phyloP scores from a whole-genome alignment of 2,113 vertebrate species.

The Tretioscincus oriximinensis region DNA sequence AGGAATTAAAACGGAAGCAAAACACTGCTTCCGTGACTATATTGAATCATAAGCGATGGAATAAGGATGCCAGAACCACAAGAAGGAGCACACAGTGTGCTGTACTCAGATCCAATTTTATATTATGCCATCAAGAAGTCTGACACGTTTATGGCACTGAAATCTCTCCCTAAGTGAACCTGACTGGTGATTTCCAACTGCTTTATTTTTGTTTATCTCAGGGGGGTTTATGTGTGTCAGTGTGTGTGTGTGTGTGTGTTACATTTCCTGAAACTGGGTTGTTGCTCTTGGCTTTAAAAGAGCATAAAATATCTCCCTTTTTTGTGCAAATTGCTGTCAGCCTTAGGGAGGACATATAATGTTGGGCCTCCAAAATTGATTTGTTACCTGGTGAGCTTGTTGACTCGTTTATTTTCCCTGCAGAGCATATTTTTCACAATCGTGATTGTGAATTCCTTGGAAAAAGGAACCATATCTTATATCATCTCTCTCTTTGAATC shows the following conservation, averaged over 20 bases:
- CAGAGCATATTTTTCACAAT: neutral
- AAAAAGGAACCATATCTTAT: neutral
- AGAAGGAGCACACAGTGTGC: conserved; percentile 50
- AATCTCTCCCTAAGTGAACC: conserved; percentile 36
- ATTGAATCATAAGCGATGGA: neutral
- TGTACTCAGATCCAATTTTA: conserved; percentile 36
- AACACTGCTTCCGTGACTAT: too few species aligned
- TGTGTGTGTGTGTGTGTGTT: neutral
- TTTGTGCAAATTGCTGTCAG: conserved; percentile 34
- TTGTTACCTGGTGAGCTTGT: neutral
- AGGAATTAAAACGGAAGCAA: conserved; percentile 12
- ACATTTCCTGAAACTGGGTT: neutral
- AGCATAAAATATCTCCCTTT: conserved; percentile 12
- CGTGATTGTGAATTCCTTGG: neutral
- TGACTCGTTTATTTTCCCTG: neutral
- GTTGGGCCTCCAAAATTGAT: conserved; percentile 17
- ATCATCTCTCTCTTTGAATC: too few species aligned
- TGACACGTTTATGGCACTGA: conserved; percentile 39
- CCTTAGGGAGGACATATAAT: conserved; percentile 13
- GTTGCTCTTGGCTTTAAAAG: conserved; percentile 26
- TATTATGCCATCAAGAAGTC: conserved; percentile 38
- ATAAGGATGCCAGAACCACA: conserved; percentile 34
- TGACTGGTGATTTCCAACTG: conserved; percentile 2
- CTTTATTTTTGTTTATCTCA: conserved; percentile 26
- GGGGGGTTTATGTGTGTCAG: too few species aligned